phyloP scores from a whole-genome alignment of 2,888 invertebrate genomes.

The Eumacrocentrus americanus region DNA sequence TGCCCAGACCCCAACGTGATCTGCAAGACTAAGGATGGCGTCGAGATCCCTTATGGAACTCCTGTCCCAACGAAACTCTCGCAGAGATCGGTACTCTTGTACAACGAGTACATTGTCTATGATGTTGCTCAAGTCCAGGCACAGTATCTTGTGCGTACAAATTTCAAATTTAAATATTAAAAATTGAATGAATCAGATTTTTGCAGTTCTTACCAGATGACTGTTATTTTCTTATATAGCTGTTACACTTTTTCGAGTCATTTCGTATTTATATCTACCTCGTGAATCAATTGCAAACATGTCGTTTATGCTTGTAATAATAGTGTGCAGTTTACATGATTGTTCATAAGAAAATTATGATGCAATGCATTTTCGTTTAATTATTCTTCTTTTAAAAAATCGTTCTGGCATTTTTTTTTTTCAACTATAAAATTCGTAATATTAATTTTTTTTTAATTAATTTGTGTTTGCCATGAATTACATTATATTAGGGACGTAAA shows the following conservation, averaged over 20 bases:
- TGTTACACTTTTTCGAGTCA: not conserved
- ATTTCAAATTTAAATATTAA: constrained; percentile 81
- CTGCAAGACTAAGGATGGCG: constrained; percentile 69
- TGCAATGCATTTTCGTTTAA: no score
- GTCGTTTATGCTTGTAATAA: not conserved
- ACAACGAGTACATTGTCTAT: constrained; percentile 96
- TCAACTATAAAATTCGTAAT: no score
- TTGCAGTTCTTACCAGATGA: no score
- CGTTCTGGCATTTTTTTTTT: no score
- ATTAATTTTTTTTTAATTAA: no score
- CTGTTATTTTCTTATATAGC: no score
- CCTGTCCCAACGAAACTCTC: constrained; percentile 62
- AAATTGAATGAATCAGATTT: not conserved
- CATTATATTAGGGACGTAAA: no score
- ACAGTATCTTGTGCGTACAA: constrained; percentile 84
- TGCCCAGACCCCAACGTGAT: constrained; percentile 77
- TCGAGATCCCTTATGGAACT: constrained; percentile 80
- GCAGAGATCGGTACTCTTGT: constrained; percentile 70
- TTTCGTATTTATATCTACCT: not conserved
- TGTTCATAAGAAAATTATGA: no score
- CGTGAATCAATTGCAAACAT: not conserved
- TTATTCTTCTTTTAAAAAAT: no score
- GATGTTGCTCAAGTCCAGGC: constrained; percentile 93
- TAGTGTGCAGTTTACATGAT: not conserved
- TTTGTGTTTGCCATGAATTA: no score